Conservation (phyloP, 2,888 invertebrate genomes). For the Ferdinandea cuprea region DNA sequence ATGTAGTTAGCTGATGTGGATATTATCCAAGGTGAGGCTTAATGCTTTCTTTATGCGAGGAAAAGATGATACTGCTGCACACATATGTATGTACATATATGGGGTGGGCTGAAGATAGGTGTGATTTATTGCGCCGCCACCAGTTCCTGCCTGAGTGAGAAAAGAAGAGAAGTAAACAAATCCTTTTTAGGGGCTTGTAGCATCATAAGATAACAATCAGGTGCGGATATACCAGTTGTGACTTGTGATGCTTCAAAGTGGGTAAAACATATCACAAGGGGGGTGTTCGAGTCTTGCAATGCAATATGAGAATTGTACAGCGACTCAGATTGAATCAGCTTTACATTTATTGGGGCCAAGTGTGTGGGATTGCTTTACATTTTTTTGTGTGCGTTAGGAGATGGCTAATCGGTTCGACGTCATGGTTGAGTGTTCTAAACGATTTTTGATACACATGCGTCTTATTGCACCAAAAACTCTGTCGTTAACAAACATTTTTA, state of each 20-base stretch:
- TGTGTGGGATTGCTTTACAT: conserved; percentile 39
- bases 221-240: conserved; percentile 55
- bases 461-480: too few relatives aligned
- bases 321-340: conserved; percentile 33
- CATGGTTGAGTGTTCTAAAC: too few relatives aligned
- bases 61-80: conserved; percentile 8
- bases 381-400: conserved; percentile 1
- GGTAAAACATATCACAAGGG: background rate
- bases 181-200: conserved; percentile 65
- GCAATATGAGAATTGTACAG: conserved; percentile 33
- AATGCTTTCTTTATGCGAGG: conserved; percentile 56
- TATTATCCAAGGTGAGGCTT: conserved; percentile 46
- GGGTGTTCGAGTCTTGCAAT: conserved; percentile 38
- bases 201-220: conserved; percentile 67
- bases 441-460: too few relatives aligned
- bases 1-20: conserved; percentile 50
- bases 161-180: conserved; percentile 36
- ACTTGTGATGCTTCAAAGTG: conserved; percentile 17
- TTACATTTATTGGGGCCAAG: conserved; percentile 46
- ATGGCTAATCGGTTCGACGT: too few relatives aligned
- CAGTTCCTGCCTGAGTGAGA: conserved; percentile 56
- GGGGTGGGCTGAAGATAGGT: conserved; percentile 71
- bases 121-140: conserved; percentile 74
- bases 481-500: too few relatives aligned
- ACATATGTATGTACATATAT: conserved; percentile 50